Evolutionary conservation across 2,113 vertebrate genomes (phyloP).

Genomic region (Channa maculata): DNA sequence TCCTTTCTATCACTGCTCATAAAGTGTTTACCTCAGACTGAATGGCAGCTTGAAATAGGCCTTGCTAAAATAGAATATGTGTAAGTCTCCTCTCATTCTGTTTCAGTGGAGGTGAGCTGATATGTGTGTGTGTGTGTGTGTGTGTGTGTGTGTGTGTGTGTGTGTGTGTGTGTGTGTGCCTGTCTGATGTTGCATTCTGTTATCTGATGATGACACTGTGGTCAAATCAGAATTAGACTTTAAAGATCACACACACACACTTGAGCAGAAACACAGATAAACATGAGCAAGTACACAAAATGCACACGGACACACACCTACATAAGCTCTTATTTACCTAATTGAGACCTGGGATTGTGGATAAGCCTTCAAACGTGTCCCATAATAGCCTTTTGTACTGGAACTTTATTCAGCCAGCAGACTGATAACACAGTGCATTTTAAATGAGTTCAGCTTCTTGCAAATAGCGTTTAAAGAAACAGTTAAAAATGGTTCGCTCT

Average conservation of each 20-base stretch:
- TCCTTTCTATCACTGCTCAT: conserved; percentile 59
- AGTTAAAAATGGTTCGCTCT: conserved; percentile 10
- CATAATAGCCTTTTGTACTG: conserved; percentile 15
- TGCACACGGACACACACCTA: neutral
- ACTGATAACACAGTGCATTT: conserved; percentile 11
- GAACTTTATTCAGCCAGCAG: conserved; percentile 13
- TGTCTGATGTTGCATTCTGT: conserved; percentile 11
- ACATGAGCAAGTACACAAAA: neutral
- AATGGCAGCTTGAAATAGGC: conserved; percentile 69
- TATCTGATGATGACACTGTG: conserved; percentile 26
- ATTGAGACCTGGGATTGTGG: conserved; percentile 10
- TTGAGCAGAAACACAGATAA: neutral
- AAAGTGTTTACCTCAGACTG: conserved; percentile 46
- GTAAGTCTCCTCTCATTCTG: conserved; percentile 55
- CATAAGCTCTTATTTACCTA: neutral
- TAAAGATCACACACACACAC: neutral
- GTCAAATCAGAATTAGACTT: conserved; percentile 28
- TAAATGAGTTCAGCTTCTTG: conserved; percentile 8
- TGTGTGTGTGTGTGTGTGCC: too few species aligned
- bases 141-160: conserved; percentile 6
- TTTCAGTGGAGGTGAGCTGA: conserved; percentile 41
- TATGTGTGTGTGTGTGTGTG: neutral
- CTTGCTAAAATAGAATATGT: conserved; percentile 69
- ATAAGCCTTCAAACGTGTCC: conserved; percentile 40
- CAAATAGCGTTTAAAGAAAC: conserved; percentile 21